Percentiles rank a stretch among this genome's conserved stretches.
Conservation (phyloP, 2,797 vertebrate genomes). For the Sebastolobus alascanus region DNA sequence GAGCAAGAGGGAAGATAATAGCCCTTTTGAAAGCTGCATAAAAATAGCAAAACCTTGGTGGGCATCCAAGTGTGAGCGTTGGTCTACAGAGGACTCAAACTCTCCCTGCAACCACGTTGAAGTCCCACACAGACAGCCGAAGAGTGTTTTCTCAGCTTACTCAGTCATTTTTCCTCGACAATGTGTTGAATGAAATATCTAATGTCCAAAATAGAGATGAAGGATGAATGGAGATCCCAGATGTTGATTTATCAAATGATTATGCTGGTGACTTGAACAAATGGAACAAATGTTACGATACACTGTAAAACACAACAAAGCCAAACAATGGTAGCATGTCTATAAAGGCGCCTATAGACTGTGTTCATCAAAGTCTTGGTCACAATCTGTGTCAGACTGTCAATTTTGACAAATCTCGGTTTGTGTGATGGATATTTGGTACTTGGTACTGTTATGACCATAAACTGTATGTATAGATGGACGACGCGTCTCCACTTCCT, state of each 20-base stretch:
- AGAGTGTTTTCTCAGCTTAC: slow-evolving; percentile 10
- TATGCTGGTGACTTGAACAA: not conserved
- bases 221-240: not conserved
- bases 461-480: not conserved
- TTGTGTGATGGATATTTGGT: not conserved
- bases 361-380: not conserved
- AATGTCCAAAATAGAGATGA: not conserved
- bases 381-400: not conserved
- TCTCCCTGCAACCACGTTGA: slow-evolving; percentile 17
- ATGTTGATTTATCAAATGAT: not conserved
- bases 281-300: not conserved
- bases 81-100: slow-evolving; percentile 36
- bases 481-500: no score
- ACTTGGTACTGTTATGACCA: not conserved
- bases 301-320: not conserved
- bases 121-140: slow-evolving; percentile 26
- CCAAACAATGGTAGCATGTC: not conserved
- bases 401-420: not conserved
- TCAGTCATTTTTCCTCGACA: not conserved
- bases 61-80: slow-evolving; percentile 40
- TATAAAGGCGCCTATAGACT: not conserved
- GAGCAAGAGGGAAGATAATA: slow-evolving; percentile 35
- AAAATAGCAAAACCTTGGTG: slow-evolving; percentile 65
- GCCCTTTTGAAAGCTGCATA: slow-evolving; percentile 50
- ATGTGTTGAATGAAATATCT: slow-evolving; percentile 13